Percentiles rank a stretch among this genome's conserved stretches.
Conservation (phyloP, 2,888 invertebrate genomes). For the Tenthredo livida region DNA sequence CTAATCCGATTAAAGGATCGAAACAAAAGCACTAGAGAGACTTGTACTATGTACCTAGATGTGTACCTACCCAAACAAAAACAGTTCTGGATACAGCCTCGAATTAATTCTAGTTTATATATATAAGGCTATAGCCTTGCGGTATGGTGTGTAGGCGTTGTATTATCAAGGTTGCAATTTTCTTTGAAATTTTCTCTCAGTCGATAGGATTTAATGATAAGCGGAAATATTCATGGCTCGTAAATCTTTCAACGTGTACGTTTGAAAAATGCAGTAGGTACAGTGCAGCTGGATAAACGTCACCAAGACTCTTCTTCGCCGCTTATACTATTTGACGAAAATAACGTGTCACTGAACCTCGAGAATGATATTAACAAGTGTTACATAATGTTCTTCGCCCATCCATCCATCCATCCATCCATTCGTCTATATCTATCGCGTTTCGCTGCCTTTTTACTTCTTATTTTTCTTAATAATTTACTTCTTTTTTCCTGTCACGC, state of each 20-base stretch:
- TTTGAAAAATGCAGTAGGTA: neutral
- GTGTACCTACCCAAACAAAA: neutral
- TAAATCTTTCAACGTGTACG: slow-evolving; percentile 9
- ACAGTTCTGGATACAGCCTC: neutral
- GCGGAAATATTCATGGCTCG: slow-evolving; percentile 23
- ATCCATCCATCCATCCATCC: neutral
- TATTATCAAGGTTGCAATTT: slow-evolving; percentile 8
- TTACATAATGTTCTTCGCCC: slow-evolving; percentile 25
- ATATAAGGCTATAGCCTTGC: neutral
- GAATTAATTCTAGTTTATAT: slow-evolving; percentile 28
- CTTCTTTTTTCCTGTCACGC: slow-evolving; percentile 5
- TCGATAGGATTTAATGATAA: slow-evolving; percentile 15
- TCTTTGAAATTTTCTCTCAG: neutral
- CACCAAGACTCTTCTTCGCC: neutral
- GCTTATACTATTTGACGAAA: neutral
- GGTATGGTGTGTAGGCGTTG: neutral
- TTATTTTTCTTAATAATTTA: neutral
- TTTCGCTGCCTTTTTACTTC: too few relatives aligned
- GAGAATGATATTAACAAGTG: slow-evolving; percentile 36
- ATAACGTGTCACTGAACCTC: slow-evolving; percentile 32
- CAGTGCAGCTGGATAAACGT: neutral
- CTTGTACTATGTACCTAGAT: neutral
- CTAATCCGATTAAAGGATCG: slow-evolving; percentile 47
- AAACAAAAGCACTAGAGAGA: slow-evolving; percentile 9
- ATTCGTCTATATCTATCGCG: neutral